Conservation (phyloP, 2,113 vertebrate species). For the Amphiprion percula region DNA sequence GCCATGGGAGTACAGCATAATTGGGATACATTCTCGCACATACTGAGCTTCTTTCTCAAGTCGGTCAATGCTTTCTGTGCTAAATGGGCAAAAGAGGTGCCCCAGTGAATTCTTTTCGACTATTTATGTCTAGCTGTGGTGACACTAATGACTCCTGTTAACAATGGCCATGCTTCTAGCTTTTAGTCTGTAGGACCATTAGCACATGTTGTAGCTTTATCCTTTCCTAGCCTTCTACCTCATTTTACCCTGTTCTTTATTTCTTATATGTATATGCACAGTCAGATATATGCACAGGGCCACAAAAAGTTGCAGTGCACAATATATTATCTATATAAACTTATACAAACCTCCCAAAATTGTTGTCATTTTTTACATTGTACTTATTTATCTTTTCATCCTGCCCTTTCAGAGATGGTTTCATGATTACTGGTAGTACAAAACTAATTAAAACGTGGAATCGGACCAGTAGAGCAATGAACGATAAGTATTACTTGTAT, state of each 20-base stretch:
- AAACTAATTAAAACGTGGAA: too few relatives aligned
- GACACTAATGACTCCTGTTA: constrained; percentile 67
- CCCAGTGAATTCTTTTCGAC: constrained; percentile 62
- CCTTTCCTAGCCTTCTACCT: not conserved
- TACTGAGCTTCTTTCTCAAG: constrained; percentile 25
- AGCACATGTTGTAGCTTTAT: not conserved
- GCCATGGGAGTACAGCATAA: constrained; percentile 49
- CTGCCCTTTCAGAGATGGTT: not conserved
- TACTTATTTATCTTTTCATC: not conserved
- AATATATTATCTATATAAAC: not conserved
- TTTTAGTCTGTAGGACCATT: constrained; percentile 27
- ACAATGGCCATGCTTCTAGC: constrained; percentile 40
- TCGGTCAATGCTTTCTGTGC: constrained; percentile 52
- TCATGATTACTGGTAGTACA: not conserved
- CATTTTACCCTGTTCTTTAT: not conserved
- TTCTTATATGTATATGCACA: not conserved
- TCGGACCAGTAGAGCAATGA: too few relatives aligned
- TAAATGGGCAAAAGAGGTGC: constrained; percentile 59
- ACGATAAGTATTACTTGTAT: too few relatives aligned
- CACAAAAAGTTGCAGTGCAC: not conserved
- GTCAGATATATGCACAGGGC: not conserved
- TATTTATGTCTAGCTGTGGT: constrained; percentile 49
- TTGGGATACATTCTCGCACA: constrained; percentile 40
- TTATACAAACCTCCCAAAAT: not conserved
- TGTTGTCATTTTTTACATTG: not conserved